Evolutionary conservation across 2,113 vertebrate species (phyloP), one percentile per base, ranked within the genome.

Genomic region (Taxidea taxus): DNA sequence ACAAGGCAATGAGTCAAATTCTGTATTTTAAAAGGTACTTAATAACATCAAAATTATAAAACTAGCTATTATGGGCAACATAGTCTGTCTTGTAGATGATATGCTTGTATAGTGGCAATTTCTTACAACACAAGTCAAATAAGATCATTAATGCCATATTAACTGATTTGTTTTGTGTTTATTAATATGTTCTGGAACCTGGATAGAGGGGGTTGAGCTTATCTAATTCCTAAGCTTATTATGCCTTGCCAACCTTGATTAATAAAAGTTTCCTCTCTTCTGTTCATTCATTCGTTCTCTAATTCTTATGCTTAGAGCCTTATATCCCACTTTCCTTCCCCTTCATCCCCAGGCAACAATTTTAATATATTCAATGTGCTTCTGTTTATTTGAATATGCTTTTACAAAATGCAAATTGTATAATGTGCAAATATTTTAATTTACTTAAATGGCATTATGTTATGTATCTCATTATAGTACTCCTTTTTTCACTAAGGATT

Each of bases 361-460:
- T 85, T 90, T 87, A 93, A 90, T 74, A n/a, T 72, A 80, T 37
- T 58, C 64, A 86, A 51, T 66, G 31, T 49, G 27, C 29, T 96
- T 94, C n/a, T 72, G 37, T 54, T 94, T 86, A 93, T 84, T 64
- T 93, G 21, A 84, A 74, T 86, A n/a, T 83, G 42, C 4, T 96
- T 87, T 96, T 74, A 80, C 7, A 58, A 93, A 90, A 87, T 75
- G 9, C 47, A n/a, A 80, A 81, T 75, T 77, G 3, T 83, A 64
- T 51, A 62, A 87, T 62, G 20, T 58, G 21, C 39, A 91, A 87
- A 95, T 56, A 47, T 74, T 97, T 94, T 62, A 92, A 95, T 94
- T 97, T 81, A 77, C 15, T 60, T 95, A 92, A 82, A 51, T 82
- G 16, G 15, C 23, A 54, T 68, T 87, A 66, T 72, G 16, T 66